Evolutionary conservation across 53 echinoderm and acorn worm genomes (phyloP).

Genomic region (Glandiceps talaboti): DNA sequence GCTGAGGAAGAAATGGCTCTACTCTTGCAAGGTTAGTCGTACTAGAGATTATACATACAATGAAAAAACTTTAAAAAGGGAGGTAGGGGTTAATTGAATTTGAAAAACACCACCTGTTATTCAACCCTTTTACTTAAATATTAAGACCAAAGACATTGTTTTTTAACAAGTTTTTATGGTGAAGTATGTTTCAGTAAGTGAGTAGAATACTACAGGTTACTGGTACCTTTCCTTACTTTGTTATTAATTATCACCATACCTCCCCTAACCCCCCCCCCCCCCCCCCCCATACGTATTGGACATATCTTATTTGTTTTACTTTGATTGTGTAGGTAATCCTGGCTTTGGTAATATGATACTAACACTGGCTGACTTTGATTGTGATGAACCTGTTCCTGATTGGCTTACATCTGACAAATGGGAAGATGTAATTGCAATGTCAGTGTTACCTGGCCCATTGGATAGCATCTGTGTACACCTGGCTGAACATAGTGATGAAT

Average conservation of each 20-base stretch:
- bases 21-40: conserved; percentile 65
- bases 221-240: no score
- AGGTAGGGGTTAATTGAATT: no score
- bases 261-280: not conserved
- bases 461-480: conserved; percentile 82
- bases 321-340: conserved; percentile 64
- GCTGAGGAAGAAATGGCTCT: conserved; percentile 85
- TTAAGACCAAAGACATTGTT: no score
- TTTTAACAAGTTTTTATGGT: no score
- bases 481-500: conserved; percentile 51
- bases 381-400: conserved; percentile 46
- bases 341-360: conserved; percentile 97
- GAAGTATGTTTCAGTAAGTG: no score
- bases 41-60: not conserved
- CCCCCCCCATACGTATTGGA: conserved; percentile 5
- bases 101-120: no score
- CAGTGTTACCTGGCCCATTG: conserved; percentile 87
- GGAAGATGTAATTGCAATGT: conserved; percentile 89
- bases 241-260: no score
- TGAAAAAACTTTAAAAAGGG: no score
- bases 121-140: no score
- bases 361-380: conserved; percentile 74
- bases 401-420: conserved; percentile 73
- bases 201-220: no score
- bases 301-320: no score